Conservation (phyloP, 2,797 vertebrate species). For the Hydrophis major region DNA sequence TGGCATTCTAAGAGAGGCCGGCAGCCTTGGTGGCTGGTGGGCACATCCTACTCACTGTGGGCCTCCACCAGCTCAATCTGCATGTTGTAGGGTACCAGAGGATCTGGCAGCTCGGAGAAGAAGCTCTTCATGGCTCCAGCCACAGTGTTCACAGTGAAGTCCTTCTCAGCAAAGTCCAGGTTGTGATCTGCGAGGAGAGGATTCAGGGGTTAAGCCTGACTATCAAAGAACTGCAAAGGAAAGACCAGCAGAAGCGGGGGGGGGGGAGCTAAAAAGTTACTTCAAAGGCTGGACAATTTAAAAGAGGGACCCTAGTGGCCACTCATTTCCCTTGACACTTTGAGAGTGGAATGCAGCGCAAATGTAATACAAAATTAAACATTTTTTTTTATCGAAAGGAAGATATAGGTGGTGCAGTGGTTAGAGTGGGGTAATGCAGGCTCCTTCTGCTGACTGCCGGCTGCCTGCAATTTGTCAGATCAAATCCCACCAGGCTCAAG, state of each 20-base stretch:
- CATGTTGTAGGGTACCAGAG: conserved; percentile 89
- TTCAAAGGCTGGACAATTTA: no score
- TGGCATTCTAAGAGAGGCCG: neutral
- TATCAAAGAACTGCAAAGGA: conserved; percentile 19
- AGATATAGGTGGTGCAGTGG: no score
- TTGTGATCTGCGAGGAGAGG: conserved; percentile 73
- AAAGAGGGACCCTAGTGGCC: no score
- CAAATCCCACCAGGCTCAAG: no score
- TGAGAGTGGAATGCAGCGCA: no score
- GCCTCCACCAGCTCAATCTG: conserved; percentile 91
- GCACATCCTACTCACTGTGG: conserved; percentile 81
- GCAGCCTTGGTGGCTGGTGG: neutral
- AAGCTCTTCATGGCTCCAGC: conserved; percentile 96
- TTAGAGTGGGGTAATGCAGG: no score
- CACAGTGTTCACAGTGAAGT: conserved; percentile 90
- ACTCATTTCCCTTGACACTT: no score
- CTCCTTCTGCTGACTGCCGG: no score
- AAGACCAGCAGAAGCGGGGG: neutral
- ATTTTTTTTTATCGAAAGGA: no score
- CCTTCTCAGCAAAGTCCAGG: conserved; percentile 90
- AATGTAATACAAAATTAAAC: no score
- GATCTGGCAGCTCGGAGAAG: conserved; percentile 91
- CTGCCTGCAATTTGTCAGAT: no score
- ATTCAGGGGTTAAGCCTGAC: neutral
- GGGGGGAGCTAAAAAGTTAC: neutral